Percentiles rank a stretch among this genome's conserved stretches.
Conservation (phyloP, 2,797 vertebrate species). For the Myotis findleyi region DNA sequence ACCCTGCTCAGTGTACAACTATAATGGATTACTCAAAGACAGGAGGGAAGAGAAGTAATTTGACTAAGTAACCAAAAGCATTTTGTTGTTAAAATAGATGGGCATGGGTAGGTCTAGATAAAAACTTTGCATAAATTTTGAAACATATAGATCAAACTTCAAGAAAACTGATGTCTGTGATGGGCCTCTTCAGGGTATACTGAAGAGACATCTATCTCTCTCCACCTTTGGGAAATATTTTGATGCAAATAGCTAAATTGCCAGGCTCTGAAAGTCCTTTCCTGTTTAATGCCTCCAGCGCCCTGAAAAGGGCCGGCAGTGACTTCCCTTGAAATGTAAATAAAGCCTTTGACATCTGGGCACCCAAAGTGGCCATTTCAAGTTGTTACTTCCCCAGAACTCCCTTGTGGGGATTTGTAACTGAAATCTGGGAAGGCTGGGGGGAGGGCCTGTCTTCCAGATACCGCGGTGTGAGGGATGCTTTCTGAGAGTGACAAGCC, state of each 20-base stretch:
- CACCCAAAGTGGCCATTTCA: neutral
- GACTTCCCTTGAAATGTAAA: constrained; percentile 1
- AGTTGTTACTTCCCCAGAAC: neutral
- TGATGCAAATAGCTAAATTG: neutral
- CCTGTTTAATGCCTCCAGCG: neutral
- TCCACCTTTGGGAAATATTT: neutral
- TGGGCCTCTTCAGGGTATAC: neutral
- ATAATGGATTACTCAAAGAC: neutral
- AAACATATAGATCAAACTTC: constrained; percentile 23
- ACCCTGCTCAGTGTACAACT: neutral
- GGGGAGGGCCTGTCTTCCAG: neutral
- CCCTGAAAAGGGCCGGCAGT: neutral
- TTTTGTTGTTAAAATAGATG: neutral
- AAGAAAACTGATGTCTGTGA: neutral
- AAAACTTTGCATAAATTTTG: neutral
- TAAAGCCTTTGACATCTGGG: neutral
- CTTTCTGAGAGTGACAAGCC: neutral
- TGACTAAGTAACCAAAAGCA: neutral
- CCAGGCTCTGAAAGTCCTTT: neutral
- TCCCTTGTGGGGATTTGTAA: neutral
- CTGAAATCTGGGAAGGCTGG: neutral
- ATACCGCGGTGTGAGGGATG: neutral
- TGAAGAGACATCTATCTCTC: neutral
- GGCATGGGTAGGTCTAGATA: neutral
- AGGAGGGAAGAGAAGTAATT: neutral